phyloP scores from a whole-genome alignment of 2,888 invertebrate species.

The Caenorhabditis virilis region DNA sequence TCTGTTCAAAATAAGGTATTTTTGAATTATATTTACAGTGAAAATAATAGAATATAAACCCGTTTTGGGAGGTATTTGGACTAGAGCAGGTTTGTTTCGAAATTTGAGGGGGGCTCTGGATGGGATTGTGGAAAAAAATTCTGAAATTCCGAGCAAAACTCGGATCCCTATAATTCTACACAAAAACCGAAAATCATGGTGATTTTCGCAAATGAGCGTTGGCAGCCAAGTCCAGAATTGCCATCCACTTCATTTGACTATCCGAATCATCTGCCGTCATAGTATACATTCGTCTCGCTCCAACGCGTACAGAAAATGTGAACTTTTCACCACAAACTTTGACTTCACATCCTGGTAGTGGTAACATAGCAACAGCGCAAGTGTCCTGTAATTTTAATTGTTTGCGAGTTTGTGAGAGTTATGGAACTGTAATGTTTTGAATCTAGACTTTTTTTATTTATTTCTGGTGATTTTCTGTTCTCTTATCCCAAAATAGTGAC shows the following conservation, averaged over 20 bases:
- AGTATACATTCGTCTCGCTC: slow-evolving; percentile 58
- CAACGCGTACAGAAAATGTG: slow-evolving; percentile 59
- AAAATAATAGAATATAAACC: no score
- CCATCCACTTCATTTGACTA: slow-evolving; percentile 64
- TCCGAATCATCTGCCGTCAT: slow-evolving; percentile 55
- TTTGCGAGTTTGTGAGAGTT: no score
- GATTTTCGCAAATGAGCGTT: slow-evolving; percentile 53
- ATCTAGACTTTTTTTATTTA: not conserved
- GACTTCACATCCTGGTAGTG: slow-evolving; percentile 64
- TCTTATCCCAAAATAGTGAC: no score
- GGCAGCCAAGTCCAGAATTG: slow-evolving; percentile 64
- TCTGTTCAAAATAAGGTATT: no score
- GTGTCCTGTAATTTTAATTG: slow-evolving; percentile 50
- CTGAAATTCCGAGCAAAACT: no score
- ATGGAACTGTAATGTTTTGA: not conserved
- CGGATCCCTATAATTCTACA: no score
- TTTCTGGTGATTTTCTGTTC: not conserved
- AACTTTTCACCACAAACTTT: slow-evolving; percentile 53
- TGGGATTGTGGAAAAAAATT: no score
- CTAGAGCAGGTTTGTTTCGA: no score
- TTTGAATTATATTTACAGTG: no score
- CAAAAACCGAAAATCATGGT: no score
- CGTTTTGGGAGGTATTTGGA: no score
- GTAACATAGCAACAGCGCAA: slow-evolving; percentile 63
- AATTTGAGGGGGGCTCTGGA: no score